Conservation (phyloP, 2,113 vertebrate genomes). For the Guaruba guarouba region DNA sequence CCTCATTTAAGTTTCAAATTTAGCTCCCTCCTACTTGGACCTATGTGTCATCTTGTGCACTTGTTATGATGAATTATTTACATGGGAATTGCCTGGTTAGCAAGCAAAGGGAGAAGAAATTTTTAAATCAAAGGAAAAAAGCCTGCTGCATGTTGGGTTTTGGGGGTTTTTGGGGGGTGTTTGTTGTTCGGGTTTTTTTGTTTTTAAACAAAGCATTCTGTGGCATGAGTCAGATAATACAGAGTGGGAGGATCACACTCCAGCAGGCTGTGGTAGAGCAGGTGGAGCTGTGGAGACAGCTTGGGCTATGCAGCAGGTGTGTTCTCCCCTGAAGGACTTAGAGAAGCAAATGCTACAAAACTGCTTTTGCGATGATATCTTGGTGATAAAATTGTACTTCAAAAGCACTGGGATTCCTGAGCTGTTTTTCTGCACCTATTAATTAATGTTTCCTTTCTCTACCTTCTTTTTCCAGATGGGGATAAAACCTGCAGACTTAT, state of each 20-base stretch:
- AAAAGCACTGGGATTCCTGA: background rate
- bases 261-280: slow-evolving; percentile 4
- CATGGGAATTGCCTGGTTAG: background rate
- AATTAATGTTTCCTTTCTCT: background rate
- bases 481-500: background rate
- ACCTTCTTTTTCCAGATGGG: background rate
- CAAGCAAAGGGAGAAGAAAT: background rate
- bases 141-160: background rate
- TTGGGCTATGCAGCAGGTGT: background rate
- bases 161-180: background rate
- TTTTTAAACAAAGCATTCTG: background rate
- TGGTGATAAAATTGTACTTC: background rate
- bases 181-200: background rate
- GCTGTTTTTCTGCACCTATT: background rate
- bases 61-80: slow-evolving; percentile 14
- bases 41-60: background rate
- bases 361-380: background rate
- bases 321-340: background rate
- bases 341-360: background rate
- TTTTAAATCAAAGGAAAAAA: slow-evolving; percentile 13
- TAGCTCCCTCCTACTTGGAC: background rate
- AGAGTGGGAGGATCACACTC: slow-evolving; percentile 21
- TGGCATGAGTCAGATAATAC: slow-evolving; percentile 17
- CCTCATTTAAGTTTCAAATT: slow-evolving; percentile 24
- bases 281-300: background rate